These are phyloP conservation scores for Atta texana DNA, from an alignment of 1,140 invertebrate genomes.

Conservation along the genomic window DNA sequence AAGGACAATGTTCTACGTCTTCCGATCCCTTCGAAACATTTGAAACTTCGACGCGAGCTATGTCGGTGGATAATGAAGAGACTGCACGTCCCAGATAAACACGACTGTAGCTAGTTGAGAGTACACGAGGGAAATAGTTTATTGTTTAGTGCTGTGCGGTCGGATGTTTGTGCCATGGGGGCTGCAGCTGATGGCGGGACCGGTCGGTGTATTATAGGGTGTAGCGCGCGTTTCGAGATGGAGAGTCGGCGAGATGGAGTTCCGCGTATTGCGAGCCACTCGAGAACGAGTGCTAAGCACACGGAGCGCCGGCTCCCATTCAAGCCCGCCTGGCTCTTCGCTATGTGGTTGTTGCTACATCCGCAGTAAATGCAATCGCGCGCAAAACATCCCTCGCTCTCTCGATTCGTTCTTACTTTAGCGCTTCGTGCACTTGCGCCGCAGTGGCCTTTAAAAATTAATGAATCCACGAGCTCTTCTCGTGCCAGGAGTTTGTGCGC, in stretches of 20 bases:
- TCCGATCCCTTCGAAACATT: constrained; percentile 64
- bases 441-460: constrained; percentile 50
- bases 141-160: constrained; percentile 75
- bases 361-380: constrained; percentile 57
- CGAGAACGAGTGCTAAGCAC: constrained; percentile 65
- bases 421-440: constrained; percentile 32
- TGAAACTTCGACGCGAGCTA: constrained; percentile 75
- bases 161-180: constrained; percentile 65
- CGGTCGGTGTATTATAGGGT: constrained; percentile 62
- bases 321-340: constrained; percentile 20
- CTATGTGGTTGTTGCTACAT: constrained; percentile 39
- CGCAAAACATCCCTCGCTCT: constrained; percentile 49
- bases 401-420: constrained; percentile 47
- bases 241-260: constrained; percentile 63
- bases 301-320: constrained; percentile 37
- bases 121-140: constrained; percentile 76
- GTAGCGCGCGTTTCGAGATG: constrained; percentile 62
- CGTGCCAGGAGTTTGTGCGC: constrained; percentile 34
- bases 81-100: constrained; percentile 78
- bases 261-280: constrained; percentile 58
- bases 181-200: constrained; percentile 56
- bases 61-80: constrained; percentile 79
- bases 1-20: constrained; percentile 51
- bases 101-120: constrained; percentile 67
- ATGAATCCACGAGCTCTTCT: constrained; percentile 52